Evolutionary conservation across 1,140 invertebrate genomes (phyloP), one percentile per base, ranked within the genome.

Genomic region (Drosophila leontia): DNA sequence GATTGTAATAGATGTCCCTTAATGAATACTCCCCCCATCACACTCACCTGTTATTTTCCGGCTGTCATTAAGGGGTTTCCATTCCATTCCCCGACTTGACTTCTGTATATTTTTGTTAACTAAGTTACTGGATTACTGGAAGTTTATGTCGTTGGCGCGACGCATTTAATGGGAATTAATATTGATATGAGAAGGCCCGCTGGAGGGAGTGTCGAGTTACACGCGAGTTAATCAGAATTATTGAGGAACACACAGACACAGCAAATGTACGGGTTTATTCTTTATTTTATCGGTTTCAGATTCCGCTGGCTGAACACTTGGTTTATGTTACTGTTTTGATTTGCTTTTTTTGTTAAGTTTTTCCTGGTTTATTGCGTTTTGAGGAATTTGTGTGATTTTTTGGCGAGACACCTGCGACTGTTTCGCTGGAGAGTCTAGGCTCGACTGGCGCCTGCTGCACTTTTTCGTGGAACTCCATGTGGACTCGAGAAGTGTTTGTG

Each of bases 1-100:
- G 68, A 71, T 60, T 51, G 51, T 48, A 72, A 42, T 34, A 50
- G 65, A 67, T 68, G 62, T 47, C 37, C 41, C 65, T 29, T 69
- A 51, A 48, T 72, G 67, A 39, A 41, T n/a, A 17, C 37, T 11
- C 5, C 26, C 15, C 29, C 5, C 11, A 13, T n/a, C 3, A n/a
- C 51, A 80, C 83, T 87, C 80, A 87, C 83, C 83, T 87, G 83
- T 65, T 42, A 13, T 39, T 59, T 50, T 26, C 48, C 58, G 56
- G 41, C 62, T 71, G 34, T 44, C 44, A 61, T 60, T 55, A n/a
- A 19, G 37, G 34, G 82, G 62, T 67, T 78, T 61, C 47, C 48
- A 68, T 42, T 55, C 15, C 56, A 51, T 35, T 48, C 47, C 48
- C 48, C 44, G 19, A 55, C 17, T 37, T 37, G 51, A 15, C 53